Conservation (phyloP, 2,888 invertebrate genomes). For the Arge pagana region DNA sequence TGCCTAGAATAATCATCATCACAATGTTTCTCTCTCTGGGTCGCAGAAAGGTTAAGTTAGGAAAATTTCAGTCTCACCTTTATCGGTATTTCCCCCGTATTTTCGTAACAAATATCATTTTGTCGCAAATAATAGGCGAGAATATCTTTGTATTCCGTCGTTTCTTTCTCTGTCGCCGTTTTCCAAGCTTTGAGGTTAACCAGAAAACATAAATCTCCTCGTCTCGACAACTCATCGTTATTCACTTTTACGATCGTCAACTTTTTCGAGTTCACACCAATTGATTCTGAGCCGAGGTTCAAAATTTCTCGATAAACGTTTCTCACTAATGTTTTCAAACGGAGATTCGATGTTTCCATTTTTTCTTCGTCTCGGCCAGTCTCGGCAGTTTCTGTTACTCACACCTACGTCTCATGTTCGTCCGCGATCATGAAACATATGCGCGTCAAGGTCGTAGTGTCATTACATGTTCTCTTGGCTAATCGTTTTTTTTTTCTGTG, state of each 20-base stretch:
- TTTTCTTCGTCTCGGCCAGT: no score
- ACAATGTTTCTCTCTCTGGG: background rate
- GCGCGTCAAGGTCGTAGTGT: no score
- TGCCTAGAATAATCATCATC: conserved; percentile 33
- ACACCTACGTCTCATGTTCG: no score
- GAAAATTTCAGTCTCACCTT: conserved; percentile 15
- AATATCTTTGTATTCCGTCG: no score
- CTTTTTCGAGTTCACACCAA: conserved; percentile 28
- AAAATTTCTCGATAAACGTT: conserved; percentile 1
- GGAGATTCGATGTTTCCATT: background rate
- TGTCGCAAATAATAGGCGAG: no score
- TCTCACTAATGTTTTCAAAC: background rate
- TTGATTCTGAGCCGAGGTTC: conserved; percentile 31
- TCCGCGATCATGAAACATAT: no score
- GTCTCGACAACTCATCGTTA: conserved; percentile 60
- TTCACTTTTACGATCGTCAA: conserved; percentile 63
- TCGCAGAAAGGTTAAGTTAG: conserved; percentile 25
- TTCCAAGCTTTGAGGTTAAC: conserved; percentile 65
- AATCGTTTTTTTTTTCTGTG: no score
- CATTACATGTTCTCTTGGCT: no score
- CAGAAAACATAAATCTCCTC: conserved; percentile 72
- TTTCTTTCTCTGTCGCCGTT: conserved; percentile 45
- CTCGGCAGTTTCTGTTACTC: no score
- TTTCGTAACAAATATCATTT: no score
- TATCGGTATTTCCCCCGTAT: no score